Evolutionary conservation across 2,113 vertebrate genomes (phyloP), one percentile per base, ranked within the genome.

Genomic region (Oncorhynchus keta): DNA sequence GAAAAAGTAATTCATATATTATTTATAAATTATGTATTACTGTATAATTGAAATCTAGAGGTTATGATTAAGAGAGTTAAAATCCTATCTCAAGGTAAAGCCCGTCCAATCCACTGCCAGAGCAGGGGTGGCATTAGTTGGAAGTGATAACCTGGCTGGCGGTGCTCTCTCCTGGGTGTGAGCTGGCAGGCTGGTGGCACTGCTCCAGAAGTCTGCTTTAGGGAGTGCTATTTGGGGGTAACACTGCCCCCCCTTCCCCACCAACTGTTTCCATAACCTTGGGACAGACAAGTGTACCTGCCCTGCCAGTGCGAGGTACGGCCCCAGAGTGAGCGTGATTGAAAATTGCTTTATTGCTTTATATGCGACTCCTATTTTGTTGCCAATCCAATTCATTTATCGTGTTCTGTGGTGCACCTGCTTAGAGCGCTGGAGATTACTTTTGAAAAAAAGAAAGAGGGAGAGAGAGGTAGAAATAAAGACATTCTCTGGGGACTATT

Each of bases 261-360:
- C 73, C 88, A 84, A 87, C 75, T 89, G 83, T 90, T 88, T 85
- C 83, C 70, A 79, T 88, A 89, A 90, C 85, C 85, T 86, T 78
- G 73, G 73, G 81, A 83, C 89, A 77, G 79, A 87, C 86, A 89
- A 87, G 87, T 86, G 82, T 85, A 87, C 86, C 75, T 84, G 83
- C 70, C 62, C 80, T 26, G 73, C 76, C 82, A 70, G 79, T 45
- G 39, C 39, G 82, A 79, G 82, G 72, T 83, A 83, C 79, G 66
- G 75, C 85, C 77, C 76, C 79, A 77, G 80, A 86, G 82, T n/a
- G 79, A 86, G 80, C n/a, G 61, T 88, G 91, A 93, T 91, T 92
- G 92, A 91, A 93, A 92, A 91, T 90, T 90, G 85, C 87, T 92
- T 90, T 91, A 92, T 91, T 90, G 89, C 92, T 91, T 91, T 84